These are phyloP conservation scores for Drosophila gaucha DNA, from an alignment of 2,888 invertebrate species.

Conservation along the genomic window DNA sequence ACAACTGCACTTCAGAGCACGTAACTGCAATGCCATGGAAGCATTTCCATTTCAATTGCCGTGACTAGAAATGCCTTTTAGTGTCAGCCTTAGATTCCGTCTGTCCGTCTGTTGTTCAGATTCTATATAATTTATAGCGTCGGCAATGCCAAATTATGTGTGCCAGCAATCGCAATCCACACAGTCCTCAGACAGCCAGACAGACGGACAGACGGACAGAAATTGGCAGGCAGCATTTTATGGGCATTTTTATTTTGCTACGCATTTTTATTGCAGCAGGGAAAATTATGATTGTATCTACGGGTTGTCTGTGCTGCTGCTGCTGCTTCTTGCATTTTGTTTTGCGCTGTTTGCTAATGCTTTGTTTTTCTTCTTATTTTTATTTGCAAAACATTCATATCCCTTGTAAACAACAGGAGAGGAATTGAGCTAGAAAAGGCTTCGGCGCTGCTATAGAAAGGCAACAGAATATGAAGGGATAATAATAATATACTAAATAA, in stretches of 20 bases:
- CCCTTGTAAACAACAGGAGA: background rate
- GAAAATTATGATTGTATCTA: slow-evolving; percentile 73
- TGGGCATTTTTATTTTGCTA: slow-evolving; percentile 70
- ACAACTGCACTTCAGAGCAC: slow-evolving; percentile 68
- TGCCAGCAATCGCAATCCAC: slow-evolving; percentile 64
- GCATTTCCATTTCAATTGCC: slow-evolving; percentile 73
- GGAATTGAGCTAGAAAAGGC: background rate
- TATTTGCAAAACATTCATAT: background rate
- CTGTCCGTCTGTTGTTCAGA: slow-evolving; percentile 25
- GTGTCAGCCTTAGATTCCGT: slow-evolving; percentile 23
- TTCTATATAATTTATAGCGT: slow-evolving; percentile 69
- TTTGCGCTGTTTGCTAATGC: slow-evolving; percentile 32
- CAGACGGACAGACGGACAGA: slow-evolving; percentile 6
- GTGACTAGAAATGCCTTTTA: slow-evolving; percentile 52
- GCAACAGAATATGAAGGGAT: background rate
- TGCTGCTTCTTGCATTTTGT: slow-evolving; percentile 20
- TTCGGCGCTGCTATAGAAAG: slow-evolving; percentile 22
- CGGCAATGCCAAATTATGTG: slow-evolving; percentile 66
- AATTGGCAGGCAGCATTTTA: slow-evolving; percentile 68
- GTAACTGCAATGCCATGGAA: slow-evolving; percentile 76
- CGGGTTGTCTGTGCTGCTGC: slow-evolving; percentile 16
- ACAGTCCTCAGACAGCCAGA: slow-evolving; percentile 11
- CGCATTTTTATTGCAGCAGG: slow-evolving; percentile 75
- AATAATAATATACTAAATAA: no score
- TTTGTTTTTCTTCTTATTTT: slow-evolving; percentile 7